A percentile compares a stretch with the other conserved stretches of the same genome.
Evolutionary conservation across 2,113 vertebrate genomes (phyloP).

Genomic region (Clarias gariepinus): DNA sequence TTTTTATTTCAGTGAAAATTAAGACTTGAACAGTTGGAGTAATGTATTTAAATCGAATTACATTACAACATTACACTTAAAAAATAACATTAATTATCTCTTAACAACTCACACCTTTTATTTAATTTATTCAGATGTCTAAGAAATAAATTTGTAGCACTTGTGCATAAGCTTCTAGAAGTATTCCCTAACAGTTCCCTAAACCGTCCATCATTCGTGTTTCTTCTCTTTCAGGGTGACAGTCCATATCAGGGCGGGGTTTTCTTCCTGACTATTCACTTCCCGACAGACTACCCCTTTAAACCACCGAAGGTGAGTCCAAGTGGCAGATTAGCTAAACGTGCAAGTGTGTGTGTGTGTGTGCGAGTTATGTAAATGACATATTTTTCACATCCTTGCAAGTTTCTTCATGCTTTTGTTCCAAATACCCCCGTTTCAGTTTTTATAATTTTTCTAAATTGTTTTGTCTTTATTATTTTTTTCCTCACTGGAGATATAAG

Average conservation of each 20-base stretch:
- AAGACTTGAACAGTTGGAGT: not conserved
- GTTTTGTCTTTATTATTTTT: not conserved
- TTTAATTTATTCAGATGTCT: not conserved
- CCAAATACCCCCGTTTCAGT: not conserved
- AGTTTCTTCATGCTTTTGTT: not conserved
- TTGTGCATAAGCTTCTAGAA: not conserved
- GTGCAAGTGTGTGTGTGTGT: not conserved
- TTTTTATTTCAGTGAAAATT: not conserved
- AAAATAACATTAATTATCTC: not conserved
- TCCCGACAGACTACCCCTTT: conserved; percentile 95
- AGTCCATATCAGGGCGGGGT: conserved; percentile 94
- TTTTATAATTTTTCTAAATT: not conserved
- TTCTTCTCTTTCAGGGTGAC: conserved; percentile 77
- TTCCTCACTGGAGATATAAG: not conserved
- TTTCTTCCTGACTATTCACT: conserved; percentile 94
- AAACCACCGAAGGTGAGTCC: conserved; percentile 86
- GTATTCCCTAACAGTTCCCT: not conserved
- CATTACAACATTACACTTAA: not conserved
- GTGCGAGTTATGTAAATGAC: not conserved
- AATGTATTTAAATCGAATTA: no score
- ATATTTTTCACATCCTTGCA: not conserved
- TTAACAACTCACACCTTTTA: not conserved
- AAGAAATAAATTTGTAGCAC: not conserved
- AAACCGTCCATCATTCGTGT: not conserved
- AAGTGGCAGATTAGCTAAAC: conserved; percentile 29